Base-by-base conservation (phyloP, 2,888 invertebrate genomes). In the Drosophila borborema region DNA sequence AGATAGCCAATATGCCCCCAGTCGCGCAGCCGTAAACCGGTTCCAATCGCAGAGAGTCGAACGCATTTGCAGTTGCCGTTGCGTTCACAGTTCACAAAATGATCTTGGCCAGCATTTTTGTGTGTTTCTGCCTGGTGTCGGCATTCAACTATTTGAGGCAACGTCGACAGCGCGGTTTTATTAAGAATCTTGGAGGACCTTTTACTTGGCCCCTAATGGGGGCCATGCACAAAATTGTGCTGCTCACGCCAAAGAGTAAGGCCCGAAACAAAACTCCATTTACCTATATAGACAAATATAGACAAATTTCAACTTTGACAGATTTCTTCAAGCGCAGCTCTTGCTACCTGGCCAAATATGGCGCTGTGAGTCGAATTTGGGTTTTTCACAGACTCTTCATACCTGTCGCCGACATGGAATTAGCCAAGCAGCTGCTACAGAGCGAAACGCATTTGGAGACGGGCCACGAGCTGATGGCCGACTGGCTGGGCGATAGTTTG, bases 41-140 rank as follows among this genome's bases (percentile, higher is more conserved):
- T 53, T 65, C 55, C 54, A 53, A 55, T 45, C 55, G 40, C 34
- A 20, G 59, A 59, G 64, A 64, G 64, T 61, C 58, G 46, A 61
- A 18, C 1, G 46, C 38, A 41, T 14, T 65, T 51, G 31, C 56
- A 65, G 14, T 53, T 18, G 41, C 34, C 7, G 2, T 16, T 18
- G 23, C 14, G 40, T 34, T 74, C 67, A 65, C 74, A 85, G 86
- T 84, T 66, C 56, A 7, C 62, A 76, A 72, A 58, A 88, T 88
- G 88, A 86, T 88, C 72, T 72, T 75, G 63, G 69, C 62, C 53
- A 64, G 77, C 41, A 79, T 87, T 56, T 86, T 88, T 56, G 58
- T 89, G 64, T 88, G 82, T 61, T 63, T 89, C 54, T 78, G 87
- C 64, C 54, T 88, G 70, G 81, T 77, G 3, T 89, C 89, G 64